Percentiles rank a stretch among this genome's conserved stretches.
Evolutionary conservation across 1,140 invertebrate genomes (phyloP).

Genomic region (Micrasema longulum): DNA sequence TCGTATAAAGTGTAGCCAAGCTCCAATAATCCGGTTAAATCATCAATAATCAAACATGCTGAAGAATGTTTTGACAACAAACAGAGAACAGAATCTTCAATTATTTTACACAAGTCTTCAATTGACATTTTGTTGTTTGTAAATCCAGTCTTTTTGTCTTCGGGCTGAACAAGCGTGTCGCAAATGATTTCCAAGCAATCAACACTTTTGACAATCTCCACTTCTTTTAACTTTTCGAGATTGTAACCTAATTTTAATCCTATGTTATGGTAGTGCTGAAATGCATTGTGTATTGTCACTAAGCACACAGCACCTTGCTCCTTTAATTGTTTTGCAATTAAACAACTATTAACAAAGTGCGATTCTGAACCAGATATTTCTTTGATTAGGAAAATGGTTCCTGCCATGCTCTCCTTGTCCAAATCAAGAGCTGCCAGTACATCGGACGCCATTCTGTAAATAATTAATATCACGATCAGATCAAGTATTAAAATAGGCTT

Average conservation of each 20-base stretch:
- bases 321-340: slow-evolving; percentile 71
- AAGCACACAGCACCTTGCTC: slow-evolving; percentile 71
- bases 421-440: slow-evolving; percentile 71
- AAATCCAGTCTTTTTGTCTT: slow-evolving; percentile 56
- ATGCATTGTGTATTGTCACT: slow-evolving; percentile 76
- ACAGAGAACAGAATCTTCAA: slow-evolving; percentile 50
- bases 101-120: slow-evolving; percentile 56
- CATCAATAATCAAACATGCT: slow-evolving; percentile 76
- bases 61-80: slow-evolving; percentile 52
- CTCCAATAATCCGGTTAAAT: slow-evolving; percentile 76
- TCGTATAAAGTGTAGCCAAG: slow-evolving; percentile 68
- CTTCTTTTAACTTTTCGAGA: slow-evolving; percentile 69
- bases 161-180: slow-evolving; percentile 59
- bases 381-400: slow-evolving; percentile 73
- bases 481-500: no score
- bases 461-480: no score
- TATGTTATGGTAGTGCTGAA: slow-evolving; percentile 78
- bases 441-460: slow-evolving; percentile 68
- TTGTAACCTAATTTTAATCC: slow-evolving; percentile 81
- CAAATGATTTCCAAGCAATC: slow-evolving; percentile 69
- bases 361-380: slow-evolving; percentile 77
- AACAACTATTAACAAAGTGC: slow-evolving; percentile 75
- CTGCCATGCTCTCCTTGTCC: slow-evolving; percentile 68
- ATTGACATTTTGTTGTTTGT: slow-evolving; percentile 51
- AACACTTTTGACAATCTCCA: slow-evolving; percentile 68